A percentile compares a stretch with the other conserved stretches of the same genome.
phyloP scores from a whole-genome alignment of 2,888 invertebrate genomes.

The Hydriomena furcata region DNA sequence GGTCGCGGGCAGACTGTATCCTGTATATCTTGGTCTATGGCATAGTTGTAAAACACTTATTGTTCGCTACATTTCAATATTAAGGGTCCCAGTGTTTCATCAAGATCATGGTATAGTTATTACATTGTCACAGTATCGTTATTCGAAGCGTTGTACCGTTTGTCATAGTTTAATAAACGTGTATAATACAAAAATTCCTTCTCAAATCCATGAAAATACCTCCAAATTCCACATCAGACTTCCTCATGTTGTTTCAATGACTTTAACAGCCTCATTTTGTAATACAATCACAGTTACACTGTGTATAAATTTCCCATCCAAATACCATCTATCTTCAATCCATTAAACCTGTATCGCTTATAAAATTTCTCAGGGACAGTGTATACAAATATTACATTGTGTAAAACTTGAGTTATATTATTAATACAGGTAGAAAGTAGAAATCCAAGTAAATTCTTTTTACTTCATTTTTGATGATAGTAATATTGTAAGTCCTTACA shows the following conservation, averaged over 20 bases:
- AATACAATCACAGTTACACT: slow-evolving; percentile 49
- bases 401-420: slow-evolving; percentile 1
- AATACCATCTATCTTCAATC: too few relatives aligned
- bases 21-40: too few relatives aligned
- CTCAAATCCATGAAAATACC: slow-evolving; percentile 37
- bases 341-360: slow-evolving; percentile 1
- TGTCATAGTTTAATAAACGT: slow-evolving; percentile 2
- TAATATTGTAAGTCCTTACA: not conserved
- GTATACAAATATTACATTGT: not conserved
- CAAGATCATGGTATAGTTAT: not conserved
- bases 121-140: not conserved
- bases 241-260: slow-evolving; percentile 27
- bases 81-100: slow-evolving; percentile 28
- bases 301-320: slow-evolving; percentile 34
- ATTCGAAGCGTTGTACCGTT: not conserved
- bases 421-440: too few relatives aligned
- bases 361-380: not conserved
- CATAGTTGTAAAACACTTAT: too few relatives aligned
- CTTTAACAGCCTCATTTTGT: slow-evolving; percentile 32
- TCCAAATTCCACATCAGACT: slow-evolving; percentile 43
- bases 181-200: slow-evolving; percentile 39
- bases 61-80: too few relatives aligned
- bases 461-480: too few relatives aligned
- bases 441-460: too few relatives aligned
- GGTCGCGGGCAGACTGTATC: too few relatives aligned